These are phyloP conservation scores for Parelbella ahira DNA, from an alignment of 2,888 invertebrate genomes.

Conservation along the genomic window DNA sequence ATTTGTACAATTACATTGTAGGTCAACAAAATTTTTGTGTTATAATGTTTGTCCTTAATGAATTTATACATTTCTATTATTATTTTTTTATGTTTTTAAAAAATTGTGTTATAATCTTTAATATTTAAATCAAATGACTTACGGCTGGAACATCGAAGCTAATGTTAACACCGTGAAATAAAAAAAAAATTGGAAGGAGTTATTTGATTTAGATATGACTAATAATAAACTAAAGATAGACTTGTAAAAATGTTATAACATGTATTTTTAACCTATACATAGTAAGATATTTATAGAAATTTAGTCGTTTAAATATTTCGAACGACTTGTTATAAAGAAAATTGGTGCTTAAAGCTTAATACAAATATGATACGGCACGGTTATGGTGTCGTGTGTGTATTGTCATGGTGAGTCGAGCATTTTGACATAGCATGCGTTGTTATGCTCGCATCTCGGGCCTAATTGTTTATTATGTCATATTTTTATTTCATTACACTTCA, in stretches of 20 bases:
- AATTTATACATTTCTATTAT: constrained; percentile 49
- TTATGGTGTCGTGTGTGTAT: constrained; percentile 62
- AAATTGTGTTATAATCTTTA: constrained; percentile 46
- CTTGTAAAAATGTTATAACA: constrained; percentile 80
- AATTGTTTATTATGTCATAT: constrained; percentile 39
- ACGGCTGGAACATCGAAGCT: too few relatives aligned
- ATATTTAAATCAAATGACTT: constrained; percentile 46
- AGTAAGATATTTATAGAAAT: constrained; percentile 81
- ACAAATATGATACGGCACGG: constrained; percentile 63
- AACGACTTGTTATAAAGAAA: constrained; percentile 81
- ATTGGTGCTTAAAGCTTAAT: constrained; percentile 81
- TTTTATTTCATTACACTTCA: too few relatives aligned
- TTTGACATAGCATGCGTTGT: constrained; percentile 79
- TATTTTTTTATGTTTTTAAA: constrained; percentile 45
- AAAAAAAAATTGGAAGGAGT: constrained; percentile 19
- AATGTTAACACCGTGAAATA: constrained; percentile 3
- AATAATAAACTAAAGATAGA: constrained; percentile 66
- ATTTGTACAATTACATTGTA: constrained; percentile 52
- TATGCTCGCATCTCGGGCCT: constrained; percentile 58
- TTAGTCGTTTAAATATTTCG: constrained; percentile 81
- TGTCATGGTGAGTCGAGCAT: constrained; percentile 74
- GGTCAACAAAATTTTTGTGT: constrained; percentile 43
- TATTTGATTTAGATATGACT: constrained; percentile 39
- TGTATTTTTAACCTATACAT: constrained; percentile 81
- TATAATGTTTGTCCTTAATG: constrained; percentile 41